Evolutionary conservation across 2,113 vertebrate genomes (phyloP), one percentile per base, ranked within the genome.

Genomic region (Tretioscincus oriximinensis): DNA sequence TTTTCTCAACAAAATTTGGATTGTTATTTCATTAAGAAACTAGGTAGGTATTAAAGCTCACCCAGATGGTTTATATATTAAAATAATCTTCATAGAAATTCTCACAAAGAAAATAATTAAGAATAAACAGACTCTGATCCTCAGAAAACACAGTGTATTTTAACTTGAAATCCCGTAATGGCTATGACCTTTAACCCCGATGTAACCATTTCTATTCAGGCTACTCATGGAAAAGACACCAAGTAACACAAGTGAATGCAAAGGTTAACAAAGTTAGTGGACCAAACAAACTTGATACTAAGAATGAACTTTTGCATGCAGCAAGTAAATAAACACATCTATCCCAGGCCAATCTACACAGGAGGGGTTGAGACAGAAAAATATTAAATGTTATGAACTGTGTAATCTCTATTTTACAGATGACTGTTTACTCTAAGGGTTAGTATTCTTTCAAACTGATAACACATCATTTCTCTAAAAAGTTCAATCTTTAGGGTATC

Each of bases 271-370:
- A 96, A 96, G 94, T 95, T 95, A 96, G 92, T 51, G 95, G 94
- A 94, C 94, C 95, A 96, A 96, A 95, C 94, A 96, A 96, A 95
- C 95, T 95, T 95, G 94, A 95, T 95, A 95, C 94, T 91, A 92
- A 90, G 92, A 93, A 86, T 95, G 95, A 96, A 96, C 95, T 96
- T 95, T 96, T 93, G 93, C 94, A 94, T 94, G 88, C 86, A 94
- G 82, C 91, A 94, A 94, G 82, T 95, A 95, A 95, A 96, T 94
- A 95, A 96, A 95, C 93, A 94, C 63, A 66, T 2, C 87, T 92
- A 86, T 94, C 85, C 86, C 91, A 89, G 84, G 82, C 88, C 85
- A 84, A 90, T 87, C 90, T 93, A 93, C 92, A 92, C 90, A 91
- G 94, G 93, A 94, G 91, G 94, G 65, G 91, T 93, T 92, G 92